Base-by-base conservation (phyloP, 1,140 invertebrate species). In the Procambarus clarkii region DNA sequence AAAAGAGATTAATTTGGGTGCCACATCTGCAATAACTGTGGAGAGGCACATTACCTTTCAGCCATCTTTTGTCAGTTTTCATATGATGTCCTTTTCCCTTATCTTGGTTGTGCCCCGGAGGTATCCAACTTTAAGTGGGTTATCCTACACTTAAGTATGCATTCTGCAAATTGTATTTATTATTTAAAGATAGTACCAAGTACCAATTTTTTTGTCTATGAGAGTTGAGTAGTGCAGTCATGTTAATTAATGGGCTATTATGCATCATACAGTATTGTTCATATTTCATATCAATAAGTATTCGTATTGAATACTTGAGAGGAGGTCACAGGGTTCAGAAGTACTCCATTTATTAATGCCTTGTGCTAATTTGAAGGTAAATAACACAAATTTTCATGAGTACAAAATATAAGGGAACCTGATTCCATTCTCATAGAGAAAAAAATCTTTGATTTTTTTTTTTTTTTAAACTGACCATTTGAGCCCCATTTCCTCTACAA, bases 111-210 rank as follows among this genome's bases (percentile, higher is more conserved):
- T 80, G n/a, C n/a, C 48, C 46, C n/a, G 78, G 78, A 80, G 54
- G 46, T 80, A 11, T 80, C 78, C 78, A 80, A 80, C 78, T 80
- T 80, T 80, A 80, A 80, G 78, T 80, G 78, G 78, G 78, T 80
- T 80, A 80, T 54, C 78, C 78, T 80, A 80, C 78, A 80, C 21
- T 80, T 80, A 80, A 80, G 48, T 58, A 80, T 80, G 78, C 78
- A 80, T 80, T 54, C 78, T 80, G 46, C 78, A 80, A 46, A 74
- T 74, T 74, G 48, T 54, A 80, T 80, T 44, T 80, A 54, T 80
- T 80, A 11, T 50, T 50, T 80, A 80, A 58, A 80, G 21, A 74
- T 74, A 74, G 24, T 74, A 74, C 69, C 21, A 74, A 54, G n/a
- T n/a, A n/a, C n/a, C n/a, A n/a, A n/a, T n/a, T 80, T 54, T 80